Evolutionary conservation across 2,888 invertebrate species (phyloP).

Genomic region (Ischnus inquisitorius): DNA sequence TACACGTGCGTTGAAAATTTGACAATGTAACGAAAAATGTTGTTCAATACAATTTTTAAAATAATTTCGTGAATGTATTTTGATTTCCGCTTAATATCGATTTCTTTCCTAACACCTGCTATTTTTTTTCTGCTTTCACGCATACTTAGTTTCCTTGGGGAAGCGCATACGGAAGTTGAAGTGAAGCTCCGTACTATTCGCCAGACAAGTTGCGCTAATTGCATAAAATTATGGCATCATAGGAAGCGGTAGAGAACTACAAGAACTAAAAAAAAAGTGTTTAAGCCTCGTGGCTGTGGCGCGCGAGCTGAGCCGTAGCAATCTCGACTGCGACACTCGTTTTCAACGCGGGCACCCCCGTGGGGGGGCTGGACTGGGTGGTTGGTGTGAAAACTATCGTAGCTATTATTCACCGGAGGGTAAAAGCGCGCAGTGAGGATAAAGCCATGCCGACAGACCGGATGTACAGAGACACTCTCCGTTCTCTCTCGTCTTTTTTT

Average conservation of each 20-base stretch:
- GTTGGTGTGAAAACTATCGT: conserved; percentile 22
- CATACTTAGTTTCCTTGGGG: too few relatives aligned
- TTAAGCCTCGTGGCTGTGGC: not conserved
- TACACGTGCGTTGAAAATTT: too few relatives aligned
- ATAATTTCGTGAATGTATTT: too few relatives aligned
- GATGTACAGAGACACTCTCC: conserved; percentile 4
- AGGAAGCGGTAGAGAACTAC: not conserved
- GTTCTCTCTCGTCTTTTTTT: not conserved
- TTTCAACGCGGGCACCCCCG: not conserved
- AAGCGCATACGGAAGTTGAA: not conserved
- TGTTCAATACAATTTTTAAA: too few relatives aligned
- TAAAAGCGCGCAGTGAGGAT: conserved; percentile 1
- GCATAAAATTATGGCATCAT: conserved; percentile 25
- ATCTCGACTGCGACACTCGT: conserved; percentile 31
- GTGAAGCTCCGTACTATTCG: not conserved
- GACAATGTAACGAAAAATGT: too few relatives aligned
- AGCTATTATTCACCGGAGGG: conserved; percentile 25
- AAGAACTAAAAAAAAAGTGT: conserved; percentile 26
- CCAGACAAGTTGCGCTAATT: not conserved
- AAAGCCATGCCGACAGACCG: conserved; percentile 10
- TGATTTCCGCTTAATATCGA: too few relatives aligned
- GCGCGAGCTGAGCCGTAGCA: conserved; percentile 20
- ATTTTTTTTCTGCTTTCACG: too few relatives aligned
- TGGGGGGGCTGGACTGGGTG: too few relatives aligned
- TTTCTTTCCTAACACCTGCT: too few relatives aligned